Conservation (phyloP, 64 coral and sea anemone genomes). For the Dendrophyllia cribrosa region DNA sequence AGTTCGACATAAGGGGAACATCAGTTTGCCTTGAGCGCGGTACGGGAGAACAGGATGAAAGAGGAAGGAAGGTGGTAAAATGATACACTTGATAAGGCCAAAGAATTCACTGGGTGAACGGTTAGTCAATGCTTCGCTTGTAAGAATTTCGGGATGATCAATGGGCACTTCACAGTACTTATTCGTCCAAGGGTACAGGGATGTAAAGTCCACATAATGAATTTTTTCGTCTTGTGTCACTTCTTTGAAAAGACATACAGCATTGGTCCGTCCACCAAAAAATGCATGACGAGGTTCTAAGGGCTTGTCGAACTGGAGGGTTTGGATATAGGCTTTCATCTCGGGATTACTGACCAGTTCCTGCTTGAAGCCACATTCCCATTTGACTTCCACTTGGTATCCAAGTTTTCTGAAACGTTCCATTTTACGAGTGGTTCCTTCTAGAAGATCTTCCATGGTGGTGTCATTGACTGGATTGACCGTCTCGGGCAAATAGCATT, state of each 20-base stretch:
- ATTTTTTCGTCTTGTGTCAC: slow-evolving; percentile 30
- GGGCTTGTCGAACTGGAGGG: not conserved
- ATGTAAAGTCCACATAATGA: slow-evolving; percentile 70
- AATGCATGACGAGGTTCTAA: slow-evolving; percentile 41
- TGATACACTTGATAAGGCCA: too few relatives aligned
- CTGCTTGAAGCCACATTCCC: slow-evolving; percentile 42
- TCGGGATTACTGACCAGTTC: slow-evolving; percentile 21
- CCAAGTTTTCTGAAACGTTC: slow-evolving; percentile 4
- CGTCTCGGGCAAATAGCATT: slow-evolving; percentile 41
- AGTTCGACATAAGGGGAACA: too few relatives aligned
- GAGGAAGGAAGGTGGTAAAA: too few relatives aligned
- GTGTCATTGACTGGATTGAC: slow-evolving; percentile 33
- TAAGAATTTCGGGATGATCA: too few relatives aligned
- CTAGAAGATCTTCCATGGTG: slow-evolving; percentile 37
- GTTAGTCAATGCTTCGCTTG: too few relatives aligned
- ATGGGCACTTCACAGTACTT: not conserved
- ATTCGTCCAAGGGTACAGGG: slow-evolving; percentile 61
- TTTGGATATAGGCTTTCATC: slow-evolving; percentile 3
- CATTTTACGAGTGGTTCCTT: not conserved
- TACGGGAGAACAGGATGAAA: too few relatives aligned
- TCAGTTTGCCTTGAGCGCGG: too few relatives aligned
- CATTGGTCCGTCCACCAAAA: slow-evolving; percentile 70
- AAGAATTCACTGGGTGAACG: not conserved
- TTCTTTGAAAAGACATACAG: slow-evolving; percentile 2
- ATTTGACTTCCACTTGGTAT: slow-evolving; percentile 31